phyloP scores from a whole-genome alignment of 2,113 vertebrate genomes.

The Chloroceryle aenea region DNA sequence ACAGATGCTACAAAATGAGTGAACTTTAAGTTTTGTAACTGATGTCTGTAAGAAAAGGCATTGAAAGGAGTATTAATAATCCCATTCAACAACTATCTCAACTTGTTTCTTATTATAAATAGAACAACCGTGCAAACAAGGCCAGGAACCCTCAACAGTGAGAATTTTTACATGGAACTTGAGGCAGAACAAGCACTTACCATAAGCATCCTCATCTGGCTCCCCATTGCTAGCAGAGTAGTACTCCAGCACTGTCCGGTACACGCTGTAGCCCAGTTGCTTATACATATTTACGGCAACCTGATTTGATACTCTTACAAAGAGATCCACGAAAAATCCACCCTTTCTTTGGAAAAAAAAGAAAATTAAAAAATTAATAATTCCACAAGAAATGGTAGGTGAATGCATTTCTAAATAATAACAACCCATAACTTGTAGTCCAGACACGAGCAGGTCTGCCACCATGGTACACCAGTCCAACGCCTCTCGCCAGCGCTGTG shows the following conservation, averaged over 20 bases:
- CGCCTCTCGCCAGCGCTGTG: not conserved
- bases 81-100: not conserved
- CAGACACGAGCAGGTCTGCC: not conserved
- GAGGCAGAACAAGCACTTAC: not conserved
- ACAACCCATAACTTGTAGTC: not conserved
- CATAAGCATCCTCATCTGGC: conserved; percentile 77
- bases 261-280: conserved; percentile 94
- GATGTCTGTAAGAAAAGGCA: not conserved
- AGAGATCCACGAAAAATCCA: conserved; percentile 95
- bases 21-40: not conserved
- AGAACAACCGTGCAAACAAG: not conserved
- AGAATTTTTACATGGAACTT: not conserved
- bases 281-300: conserved; percentile 98
- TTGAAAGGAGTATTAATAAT: not conserved
- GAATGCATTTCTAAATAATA: not conserved
- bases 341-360: conserved; percentile 76
- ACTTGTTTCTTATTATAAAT: not conserved
- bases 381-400: not conserved
- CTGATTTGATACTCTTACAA: conserved; percentile 96
- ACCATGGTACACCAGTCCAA: not conserved
- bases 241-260: conserved; percentile 93
- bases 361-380: no score
- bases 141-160: not conserved
- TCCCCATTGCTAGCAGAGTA: conserved; percentile 96
- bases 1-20: not conserved